phyloP scores from a whole-genome alignment of 2,113 vertebrate species.

The Glaucomys volans region DNA sequence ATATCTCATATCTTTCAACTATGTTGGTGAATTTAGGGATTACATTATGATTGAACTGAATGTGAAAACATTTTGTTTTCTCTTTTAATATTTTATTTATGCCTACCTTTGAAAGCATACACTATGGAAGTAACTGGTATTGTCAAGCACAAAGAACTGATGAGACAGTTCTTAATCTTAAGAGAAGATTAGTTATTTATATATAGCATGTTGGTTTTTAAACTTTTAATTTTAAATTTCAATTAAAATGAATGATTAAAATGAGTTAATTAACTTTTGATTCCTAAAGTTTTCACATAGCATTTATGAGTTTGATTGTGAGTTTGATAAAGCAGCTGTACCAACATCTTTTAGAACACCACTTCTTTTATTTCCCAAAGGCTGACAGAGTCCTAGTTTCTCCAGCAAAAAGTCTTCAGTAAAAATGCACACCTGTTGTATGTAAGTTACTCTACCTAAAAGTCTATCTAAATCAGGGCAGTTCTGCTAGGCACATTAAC shows the following conservation, averaged over 20 bases:
- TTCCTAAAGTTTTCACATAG: background rate
- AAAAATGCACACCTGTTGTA: fast-evolving
- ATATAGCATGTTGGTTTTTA: background rate
- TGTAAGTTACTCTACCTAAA: background rate
- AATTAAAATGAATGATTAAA: slow-evolving; percentile 14
- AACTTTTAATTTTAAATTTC: slow-evolving; percentile 52
- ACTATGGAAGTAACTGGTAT: background rate
- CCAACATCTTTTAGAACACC: background rate
- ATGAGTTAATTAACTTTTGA: background rate
- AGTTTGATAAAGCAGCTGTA: background rate
- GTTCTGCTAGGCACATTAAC: slow-evolving; percentile 47
- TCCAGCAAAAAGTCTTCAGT: background rate
- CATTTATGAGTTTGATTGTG: background rate
- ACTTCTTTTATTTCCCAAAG: background rate
- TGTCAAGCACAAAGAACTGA: background rate
- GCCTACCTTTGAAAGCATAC: background rate
- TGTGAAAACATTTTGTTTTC: background rate
- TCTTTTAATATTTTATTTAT: background rate
- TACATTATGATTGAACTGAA: background rate
- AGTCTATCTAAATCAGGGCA: slow-evolving; percentile 58
- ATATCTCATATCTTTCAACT: background rate
- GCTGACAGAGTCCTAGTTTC: background rate
- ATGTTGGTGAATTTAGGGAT: background rate
- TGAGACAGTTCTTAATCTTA: background rate
- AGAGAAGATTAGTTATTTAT: slow-evolving; percentile 4